Evolutionary conservation across 2,113 vertebrate species (phyloP), one percentile per base, ranked within the genome.

Genomic region (Forbesichthys agassizii): DNA sequence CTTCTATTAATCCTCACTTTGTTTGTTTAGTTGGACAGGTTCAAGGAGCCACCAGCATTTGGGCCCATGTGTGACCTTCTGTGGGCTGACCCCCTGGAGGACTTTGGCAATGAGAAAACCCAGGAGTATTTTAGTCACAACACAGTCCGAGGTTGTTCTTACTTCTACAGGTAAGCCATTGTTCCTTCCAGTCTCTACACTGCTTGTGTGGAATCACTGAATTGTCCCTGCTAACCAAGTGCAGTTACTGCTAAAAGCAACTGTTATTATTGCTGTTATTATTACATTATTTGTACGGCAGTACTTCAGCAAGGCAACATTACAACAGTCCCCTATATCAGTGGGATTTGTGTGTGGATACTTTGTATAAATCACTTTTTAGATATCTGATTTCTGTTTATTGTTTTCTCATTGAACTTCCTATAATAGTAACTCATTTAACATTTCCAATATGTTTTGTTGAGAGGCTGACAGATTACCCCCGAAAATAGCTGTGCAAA

Each of bases 111-210:
- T 3, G 93, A 94, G 83, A 94, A 94, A 85, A 93, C 90, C 77
- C 93, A 94, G 84, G 93, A 94, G 85, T 94, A 90, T 77, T 94
- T 94, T 88, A 92, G 89, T 84, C 93, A 94, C 89, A 94, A 94
- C 89, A 88, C 93, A 48, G 93, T 94, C 83, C 86, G 93, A 84
- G 93, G 93, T 60, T 94, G 93, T 82, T 94, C 93, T 64, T 94
- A 94, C 84, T 94, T 94, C 82, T 94, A 94, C 91, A 94, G 93
- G 93, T 93, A 73, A 87, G 84, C 33, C 9, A 11, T 4, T 33
- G 46, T 14, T 27, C 61, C 12, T 14, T 27, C 61, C 12, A 53
- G 13, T 53, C 36, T 61, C 61, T 7, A 5, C 56, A 58, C 33
- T 27, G 9, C 56, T 16, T 16, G 10, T 33, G 3, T 33, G 57